Evolutionary conservation across 2,797 vertebrate genomes (phyloP).

Genomic region (Micrastur ruficollis): DNA sequence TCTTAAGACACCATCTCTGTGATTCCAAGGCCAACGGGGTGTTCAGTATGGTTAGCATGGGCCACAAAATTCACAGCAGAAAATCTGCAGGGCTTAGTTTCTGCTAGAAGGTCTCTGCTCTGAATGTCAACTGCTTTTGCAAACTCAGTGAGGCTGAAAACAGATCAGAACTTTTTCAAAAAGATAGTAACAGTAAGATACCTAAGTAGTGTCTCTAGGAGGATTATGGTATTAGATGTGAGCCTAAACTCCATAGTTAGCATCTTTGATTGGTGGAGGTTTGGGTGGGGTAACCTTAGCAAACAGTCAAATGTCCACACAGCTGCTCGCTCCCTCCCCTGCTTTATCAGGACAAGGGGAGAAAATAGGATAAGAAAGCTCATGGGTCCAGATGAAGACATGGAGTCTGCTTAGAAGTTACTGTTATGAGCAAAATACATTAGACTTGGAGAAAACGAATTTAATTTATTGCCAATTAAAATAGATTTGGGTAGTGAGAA

Average conservation of each 20-base stretch:
- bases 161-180: neutral
- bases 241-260: neutral
- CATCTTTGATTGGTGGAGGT: neutral
- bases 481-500: neutral
- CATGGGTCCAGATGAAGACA: neutral
- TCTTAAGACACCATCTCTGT: neutral
- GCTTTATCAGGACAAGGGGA: neutral
- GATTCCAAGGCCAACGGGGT: neutral
- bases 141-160: neutral
- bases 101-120: neutral
- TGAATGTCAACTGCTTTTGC: neutral
- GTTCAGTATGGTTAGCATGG: rapidly evolving
- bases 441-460: neutral
- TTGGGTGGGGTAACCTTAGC: neutral
- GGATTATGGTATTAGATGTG: neutral
- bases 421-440: neutral
- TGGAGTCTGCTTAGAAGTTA: neutral
- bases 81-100: neutral
- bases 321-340: neutral
- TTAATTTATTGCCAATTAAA: neutral
- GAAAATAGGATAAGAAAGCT: neutral
- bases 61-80: neutral
- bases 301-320: neutral
- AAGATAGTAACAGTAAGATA: neutral
- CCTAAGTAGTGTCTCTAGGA: neutral